Evolutionary conservation across 1,140 invertebrate genomes (phyloP).

Genomic region (Drosophila murphyi): DNA sequence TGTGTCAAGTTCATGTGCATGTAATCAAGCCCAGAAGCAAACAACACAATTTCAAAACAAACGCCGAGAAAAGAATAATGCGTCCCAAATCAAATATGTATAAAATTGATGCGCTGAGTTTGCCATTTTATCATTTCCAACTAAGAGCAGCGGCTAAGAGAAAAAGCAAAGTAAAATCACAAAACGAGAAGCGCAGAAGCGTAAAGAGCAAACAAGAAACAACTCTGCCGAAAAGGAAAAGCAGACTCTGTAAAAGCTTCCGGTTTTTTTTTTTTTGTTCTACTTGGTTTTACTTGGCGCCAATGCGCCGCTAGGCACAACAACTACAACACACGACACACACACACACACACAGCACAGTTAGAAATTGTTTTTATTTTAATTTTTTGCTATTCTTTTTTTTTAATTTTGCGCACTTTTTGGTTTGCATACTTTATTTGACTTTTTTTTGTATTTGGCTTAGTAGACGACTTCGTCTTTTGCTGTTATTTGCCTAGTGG

Average conservation of each 20-base stretch:
- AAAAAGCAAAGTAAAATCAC: constrained; percentile 29
- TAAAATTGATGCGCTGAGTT: constrained; percentile 22
- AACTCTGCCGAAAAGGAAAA: constrained; percentile 29
- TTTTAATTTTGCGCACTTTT: neutral
- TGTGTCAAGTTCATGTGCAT: constrained; percentile 69
- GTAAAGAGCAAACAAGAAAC: constrained; percentile 48
- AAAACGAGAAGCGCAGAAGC: constrained; percentile 70
- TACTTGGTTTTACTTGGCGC: constrained; percentile 55
- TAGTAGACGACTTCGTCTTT: constrained; percentile 9
- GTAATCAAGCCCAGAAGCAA: constrained; percentile 36
- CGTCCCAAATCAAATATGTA: constrained; percentile 42
- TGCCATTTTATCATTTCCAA: neutral
- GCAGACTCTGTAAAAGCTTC: constrained; percentile 64
- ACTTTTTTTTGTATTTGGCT: constrained; percentile 1
- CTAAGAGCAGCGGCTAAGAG: constrained; percentile 47
- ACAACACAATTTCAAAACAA: constrained; percentile 1
- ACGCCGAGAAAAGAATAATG: constrained; percentile 24
- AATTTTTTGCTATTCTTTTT: constrained; percentile 13
- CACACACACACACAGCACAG: neutral
- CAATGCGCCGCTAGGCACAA: constrained; percentile 55
- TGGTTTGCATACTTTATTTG: neutral
- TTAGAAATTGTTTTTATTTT: neutral
- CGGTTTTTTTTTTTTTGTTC: constrained; percentile 31
- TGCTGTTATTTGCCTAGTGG: constrained; percentile 23
- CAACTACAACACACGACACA: neutral